phyloP scores from a whole-genome alignment of 1,140 invertebrate species.

The Cyclina sinensis region DNA sequence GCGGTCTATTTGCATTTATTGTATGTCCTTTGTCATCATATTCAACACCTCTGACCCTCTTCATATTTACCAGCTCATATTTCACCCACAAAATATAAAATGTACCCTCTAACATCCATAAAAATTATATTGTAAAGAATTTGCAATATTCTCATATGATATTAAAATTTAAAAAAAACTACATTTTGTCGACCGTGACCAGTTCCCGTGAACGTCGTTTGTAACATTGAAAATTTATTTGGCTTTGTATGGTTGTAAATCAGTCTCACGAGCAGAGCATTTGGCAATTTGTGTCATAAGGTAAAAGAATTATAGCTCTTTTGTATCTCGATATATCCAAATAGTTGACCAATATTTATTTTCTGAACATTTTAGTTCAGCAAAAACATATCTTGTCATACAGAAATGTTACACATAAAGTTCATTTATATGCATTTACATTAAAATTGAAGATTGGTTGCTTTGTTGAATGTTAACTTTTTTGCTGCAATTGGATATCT shows the following conservation, averaged over 20 bases:
- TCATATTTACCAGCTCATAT: slow-evolving; percentile 35
- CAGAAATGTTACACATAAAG: background rate
- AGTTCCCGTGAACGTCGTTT: background rate
- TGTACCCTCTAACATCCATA: slow-evolving; percentile 21
- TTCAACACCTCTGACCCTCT: slow-evolving; percentile 26
- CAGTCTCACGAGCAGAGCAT: background rate
- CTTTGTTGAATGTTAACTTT: no score
- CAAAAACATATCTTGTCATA: background rate
- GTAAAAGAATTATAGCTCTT: slow-evolving; percentile 36
- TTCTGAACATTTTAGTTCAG: background rate
- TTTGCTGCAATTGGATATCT: no score
- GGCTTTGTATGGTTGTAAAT: slow-evolving; percentile 19
- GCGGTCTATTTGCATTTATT: slow-evolving; percentile 28
- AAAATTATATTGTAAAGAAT: slow-evolving; percentile 36
- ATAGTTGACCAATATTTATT: background rate
- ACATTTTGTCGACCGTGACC: background rate
- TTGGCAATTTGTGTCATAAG: slow-evolving; percentile 24
- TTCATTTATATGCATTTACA: no score
- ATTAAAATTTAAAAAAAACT: slow-evolving; percentile 33
- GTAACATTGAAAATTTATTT: slow-evolving; percentile 34
- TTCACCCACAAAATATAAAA: slow-evolving; percentile 44
- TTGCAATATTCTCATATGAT: background rate
- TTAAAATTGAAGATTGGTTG: no score
- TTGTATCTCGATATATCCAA: background rate
- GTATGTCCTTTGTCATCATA: slow-evolving; percentile 29